Evolutionary conservation across 1,140 invertebrate genomes (phyloP), one percentile per base, ranked within the genome.

Genomic region (Anoplophora glabripennis): DNA sequence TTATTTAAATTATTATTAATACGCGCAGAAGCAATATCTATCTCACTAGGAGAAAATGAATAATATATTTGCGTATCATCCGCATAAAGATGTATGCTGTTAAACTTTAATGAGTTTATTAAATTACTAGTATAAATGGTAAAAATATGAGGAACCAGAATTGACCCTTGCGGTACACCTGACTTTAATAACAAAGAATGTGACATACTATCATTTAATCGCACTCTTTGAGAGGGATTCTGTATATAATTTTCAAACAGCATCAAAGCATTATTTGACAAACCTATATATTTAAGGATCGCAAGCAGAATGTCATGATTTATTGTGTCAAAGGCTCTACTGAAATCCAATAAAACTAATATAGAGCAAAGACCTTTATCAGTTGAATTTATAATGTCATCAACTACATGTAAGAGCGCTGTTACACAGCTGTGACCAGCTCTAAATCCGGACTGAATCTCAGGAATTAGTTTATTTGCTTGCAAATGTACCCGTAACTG

Each of bases 51-150:
- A 17, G 15, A 41, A 41, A 41, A 41, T 3, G 40, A 41, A 41
- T 12, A 12, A 41, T 41, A 41, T 41, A 41, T 41, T 41, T 41
- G 40, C 15, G 40, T 41, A 17, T 41, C 40, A 17, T 41, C 40
- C 40, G 40, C 40, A 41, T 41, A 41, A 12, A 41, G 40, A 17
- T 17, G 40, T 17, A 41, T 17, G 7, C 15, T 41, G 7, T 7
- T 12, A 17, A 3, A 17, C 7, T 41, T 7, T 28, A 28, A 28
- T 5, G 21, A 28, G 21, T 28, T 28, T 28, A 28, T 28, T 28
- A 28, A 28, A 28, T 41, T 41, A 41, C 15, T 17, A 2, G 15
- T 41, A 17, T 41, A 41, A 41, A 12, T 12, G 15, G 15, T 41
- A 41, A 12, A 41, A 41, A 41, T 2, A 12, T 3, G 40, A 41